Evolutionary conservation across 2,888 invertebrate species (phyloP).

Genomic region (Agonopterix alstromeriana): DNA sequence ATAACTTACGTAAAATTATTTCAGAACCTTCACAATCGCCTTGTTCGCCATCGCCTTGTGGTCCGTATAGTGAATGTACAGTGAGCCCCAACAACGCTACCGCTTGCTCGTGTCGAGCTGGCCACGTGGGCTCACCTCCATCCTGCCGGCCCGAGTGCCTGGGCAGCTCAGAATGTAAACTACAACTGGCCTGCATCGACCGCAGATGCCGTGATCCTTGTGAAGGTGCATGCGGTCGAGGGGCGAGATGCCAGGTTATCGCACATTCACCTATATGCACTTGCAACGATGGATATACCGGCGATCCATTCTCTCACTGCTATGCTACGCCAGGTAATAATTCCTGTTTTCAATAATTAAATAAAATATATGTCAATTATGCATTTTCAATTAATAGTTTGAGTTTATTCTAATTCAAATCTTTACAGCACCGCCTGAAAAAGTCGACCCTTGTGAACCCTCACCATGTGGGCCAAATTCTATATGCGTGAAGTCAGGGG

Average conservation of each 20-base stretch:
- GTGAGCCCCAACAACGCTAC: constrained; percentile 72
- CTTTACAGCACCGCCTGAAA: constrained; percentile 27
- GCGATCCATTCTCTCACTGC: constrained; percentile 84
- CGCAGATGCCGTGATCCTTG: constrained; percentile 85
- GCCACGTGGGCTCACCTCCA: constrained; percentile 85
- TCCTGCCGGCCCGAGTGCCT: constrained; percentile 86
- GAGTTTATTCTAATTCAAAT: no score
- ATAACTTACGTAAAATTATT: background rate
- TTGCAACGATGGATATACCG: constrained; percentile 81
- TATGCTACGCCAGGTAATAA: constrained; percentile 72
- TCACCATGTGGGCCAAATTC: constrained; percentile 83
- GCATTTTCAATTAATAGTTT: no score
- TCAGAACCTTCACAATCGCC: constrained; percentile 31
- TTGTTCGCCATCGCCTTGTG: constrained; percentile 88
- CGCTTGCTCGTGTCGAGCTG: constrained; percentile 82
- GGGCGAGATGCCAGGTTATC: constrained; percentile 83
- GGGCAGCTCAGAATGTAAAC: constrained; percentile 82
- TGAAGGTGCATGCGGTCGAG: constrained; percentile 83
- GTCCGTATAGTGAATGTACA: constrained; percentile 82
- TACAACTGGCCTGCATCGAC: constrained; percentile 82
- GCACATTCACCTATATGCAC: constrained; percentile 86
- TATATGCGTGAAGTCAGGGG: constrained; percentile 77
- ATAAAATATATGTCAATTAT: no score
- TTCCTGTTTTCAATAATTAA: constrained; percentile 6
- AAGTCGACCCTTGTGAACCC: constrained; percentile 78